Evolutionary conservation across 2,797 vertebrate genomes (phyloP).

Genomic region (Hozukius guyotensis): DNA sequence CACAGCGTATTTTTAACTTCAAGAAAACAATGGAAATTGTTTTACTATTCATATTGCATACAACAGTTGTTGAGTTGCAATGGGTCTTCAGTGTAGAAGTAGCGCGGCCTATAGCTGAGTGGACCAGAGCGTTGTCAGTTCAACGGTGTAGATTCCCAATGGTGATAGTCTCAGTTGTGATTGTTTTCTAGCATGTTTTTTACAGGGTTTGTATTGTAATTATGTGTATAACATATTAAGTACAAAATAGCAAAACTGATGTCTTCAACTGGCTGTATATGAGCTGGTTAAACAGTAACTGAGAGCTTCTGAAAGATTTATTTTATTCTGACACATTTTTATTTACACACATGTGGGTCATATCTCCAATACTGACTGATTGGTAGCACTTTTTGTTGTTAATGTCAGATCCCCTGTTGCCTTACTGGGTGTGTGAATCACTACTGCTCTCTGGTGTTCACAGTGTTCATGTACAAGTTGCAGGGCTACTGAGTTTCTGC

Average conservation of each 20-base stretch:
- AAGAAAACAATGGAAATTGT: constrained; percentile 30
- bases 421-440: constrained; percentile 50
- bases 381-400: constrained; percentile 30
- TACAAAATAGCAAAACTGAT: constrained; percentile 16
- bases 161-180: constrained; percentile 47
- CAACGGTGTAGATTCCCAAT: constrained; percentile 28
- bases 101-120: constrained; percentile 28
- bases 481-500: constrained; percentile 20
- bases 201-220: constrained; percentile 47
- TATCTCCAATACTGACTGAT: neutral
- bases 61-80: constrained; percentile 9
- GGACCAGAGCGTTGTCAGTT: constrained; percentile 11
- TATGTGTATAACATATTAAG: constrained; percentile 40
- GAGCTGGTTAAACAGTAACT: constrained; percentile 12
- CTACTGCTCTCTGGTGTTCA: constrained; percentile 77
- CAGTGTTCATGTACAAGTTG: constrained; percentile 49
- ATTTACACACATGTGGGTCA: constrained; percentile 6
- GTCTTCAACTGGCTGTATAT: constrained; percentile 3
- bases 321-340: constrained; percentile 18
- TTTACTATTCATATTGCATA: constrained; percentile 26
- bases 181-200: constrained; percentile 69
- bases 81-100: constrained; percentile 30
- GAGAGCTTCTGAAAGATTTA: constrained; percentile 1
- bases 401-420: constrained; percentile 10
- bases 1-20: constrained; percentile 57